Base-by-base conservation (phyloP, 1,140 invertebrate species). In the Musca vetustissima region DNA sequence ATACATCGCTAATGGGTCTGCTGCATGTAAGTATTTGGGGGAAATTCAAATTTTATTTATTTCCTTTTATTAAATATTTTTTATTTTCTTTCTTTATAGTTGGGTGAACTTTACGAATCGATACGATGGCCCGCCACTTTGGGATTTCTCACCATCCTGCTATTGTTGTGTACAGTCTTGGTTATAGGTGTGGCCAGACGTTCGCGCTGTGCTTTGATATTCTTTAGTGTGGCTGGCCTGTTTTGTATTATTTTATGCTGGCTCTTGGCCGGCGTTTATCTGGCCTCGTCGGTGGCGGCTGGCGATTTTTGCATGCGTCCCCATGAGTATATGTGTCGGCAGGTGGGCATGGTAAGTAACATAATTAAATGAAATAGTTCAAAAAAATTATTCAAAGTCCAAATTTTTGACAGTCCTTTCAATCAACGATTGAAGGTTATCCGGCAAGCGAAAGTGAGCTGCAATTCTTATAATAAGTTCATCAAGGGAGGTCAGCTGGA, bases 181-280 rank as follows among this genome's bases (percentile, higher is more conserved):
- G 86, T 94, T 68, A 91, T 93, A 76, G 93, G 92, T 61, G 90
- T 94, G 61, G 91, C 90, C 64, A 85, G 91, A 71, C 90, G 93
- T 78, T 94, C 92, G 9, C 86, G 93, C 74, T 93, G 92, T 83
- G 89, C 91, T 21, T 85, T 94, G 57, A 94, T 95, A 75, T 90
- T 92, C 85, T 93, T 87, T 70, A 83, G 81, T 50, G 92, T 93
- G 47, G 90, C 92, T 75, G 92, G 92, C 43, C 83, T 94, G 43
- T 89, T 94, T 74, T 91, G 91, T 67, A 89, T 94, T 32, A 93
- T 93, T 72, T 87, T 92, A 66, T 92, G 91, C 48, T 93, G 91
- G 89, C 83, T 93, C 69, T 85, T 92, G 83, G 89, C 91, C 1
- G 92, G 91, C 57, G 74, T 93, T 52, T 93, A 93, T 81, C 89